phyloP scores from a whole-genome alignment of 2,888 invertebrate species.

The Ganaspis brasiliensis region DNA sequence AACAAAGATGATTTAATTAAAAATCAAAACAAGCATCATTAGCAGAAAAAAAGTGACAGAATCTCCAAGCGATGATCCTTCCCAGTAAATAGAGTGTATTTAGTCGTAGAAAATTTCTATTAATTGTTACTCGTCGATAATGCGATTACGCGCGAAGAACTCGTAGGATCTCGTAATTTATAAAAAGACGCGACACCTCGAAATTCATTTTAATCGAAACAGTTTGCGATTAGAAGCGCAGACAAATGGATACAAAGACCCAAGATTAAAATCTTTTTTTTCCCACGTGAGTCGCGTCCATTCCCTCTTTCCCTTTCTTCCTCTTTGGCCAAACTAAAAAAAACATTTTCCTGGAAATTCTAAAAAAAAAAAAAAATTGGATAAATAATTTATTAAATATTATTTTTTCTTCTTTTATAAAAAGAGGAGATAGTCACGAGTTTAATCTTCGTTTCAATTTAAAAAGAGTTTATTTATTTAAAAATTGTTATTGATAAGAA shows the following conservation, averaged over 20 bases:
- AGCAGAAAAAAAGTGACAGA: neutral
- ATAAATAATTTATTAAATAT: too few species aligned
- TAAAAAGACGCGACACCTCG: slow-evolving; percentile 31
- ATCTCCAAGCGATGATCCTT: slow-evolving; percentile 1
- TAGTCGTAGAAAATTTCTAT: slow-evolving; percentile 42
- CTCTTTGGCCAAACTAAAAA: slow-evolving; percentile 16
- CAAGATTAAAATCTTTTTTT: neutral
- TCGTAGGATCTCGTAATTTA: slow-evolving; percentile 43
- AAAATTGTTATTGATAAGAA: neutral
- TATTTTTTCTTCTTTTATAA: neutral
- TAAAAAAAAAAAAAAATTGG: neutral
- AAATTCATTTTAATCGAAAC: slow-evolving; percentile 1
- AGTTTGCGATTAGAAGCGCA: neutral
- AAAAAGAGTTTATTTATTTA: slow-evolving; percentile 19
- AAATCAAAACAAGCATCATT: neutral
- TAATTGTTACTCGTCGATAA: slow-evolving; percentile 43
- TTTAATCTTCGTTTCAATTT: neutral
- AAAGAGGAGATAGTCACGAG: slow-evolving; percentile 1
- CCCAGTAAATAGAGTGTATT: slow-evolving; percentile 43
- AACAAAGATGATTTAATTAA: neutral
- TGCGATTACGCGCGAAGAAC: slow-evolving; percentile 27
- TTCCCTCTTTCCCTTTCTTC: slow-evolving; percentile 1
- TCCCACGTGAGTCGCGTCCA: slow-evolving; percentile 15
- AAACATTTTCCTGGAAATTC: neutral
- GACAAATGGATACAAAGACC: neutral